Evolutionary conservation across 2,888 invertebrate genomes (phyloP).

Genomic region (Drosophila lacicola): DNA sequence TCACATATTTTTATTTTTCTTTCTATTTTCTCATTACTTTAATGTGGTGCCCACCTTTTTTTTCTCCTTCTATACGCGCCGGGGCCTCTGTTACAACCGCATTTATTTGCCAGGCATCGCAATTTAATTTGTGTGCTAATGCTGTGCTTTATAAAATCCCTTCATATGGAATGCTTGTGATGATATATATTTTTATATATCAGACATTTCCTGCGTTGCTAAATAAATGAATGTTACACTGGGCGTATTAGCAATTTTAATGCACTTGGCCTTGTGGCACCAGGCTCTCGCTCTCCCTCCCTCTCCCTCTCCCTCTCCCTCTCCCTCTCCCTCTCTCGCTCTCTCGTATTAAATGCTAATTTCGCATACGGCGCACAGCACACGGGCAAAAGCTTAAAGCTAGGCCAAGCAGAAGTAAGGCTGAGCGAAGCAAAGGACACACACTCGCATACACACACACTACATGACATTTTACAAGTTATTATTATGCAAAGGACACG

Average conservation of each 20-base stretch:
- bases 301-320: not conserved
- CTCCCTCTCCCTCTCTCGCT: not conserved
- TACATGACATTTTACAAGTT: constrained; percentile 76
- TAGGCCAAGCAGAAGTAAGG: constrained; percentile 24
- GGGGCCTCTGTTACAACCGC: not conserved
- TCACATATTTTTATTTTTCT: too few species aligned
- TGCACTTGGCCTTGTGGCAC: constrained; percentile 63
- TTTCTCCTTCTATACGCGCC: not conserved
- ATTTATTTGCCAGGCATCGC: constrained; percentile 20
- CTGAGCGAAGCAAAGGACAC: constrained; percentile 18
- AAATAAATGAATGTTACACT: constrained; percentile 40
- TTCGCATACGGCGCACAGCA: constrained; percentile 47
- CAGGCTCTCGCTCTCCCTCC: not conserved
- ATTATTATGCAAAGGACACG: constrained; percentile 78
- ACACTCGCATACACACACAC: constrained; percentile 45
- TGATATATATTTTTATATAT: constrained; percentile 20
- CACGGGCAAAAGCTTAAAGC: constrained; percentile 40
- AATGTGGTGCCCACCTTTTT: constrained; percentile 10
- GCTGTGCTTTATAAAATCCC: constrained; percentile 36
- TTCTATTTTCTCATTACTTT: constrained; percentile 13
- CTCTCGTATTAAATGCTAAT: constrained; percentile 68
- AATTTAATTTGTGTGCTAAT: constrained; percentile 59
- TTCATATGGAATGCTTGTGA: constrained; percentile 21
- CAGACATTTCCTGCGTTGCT: constrained; percentile 13
- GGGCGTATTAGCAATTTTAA: constrained; percentile 71